phyloP scores from a whole-genome alignment of 1,140 invertebrate genomes.

The Drosophila mayri region DNA sequence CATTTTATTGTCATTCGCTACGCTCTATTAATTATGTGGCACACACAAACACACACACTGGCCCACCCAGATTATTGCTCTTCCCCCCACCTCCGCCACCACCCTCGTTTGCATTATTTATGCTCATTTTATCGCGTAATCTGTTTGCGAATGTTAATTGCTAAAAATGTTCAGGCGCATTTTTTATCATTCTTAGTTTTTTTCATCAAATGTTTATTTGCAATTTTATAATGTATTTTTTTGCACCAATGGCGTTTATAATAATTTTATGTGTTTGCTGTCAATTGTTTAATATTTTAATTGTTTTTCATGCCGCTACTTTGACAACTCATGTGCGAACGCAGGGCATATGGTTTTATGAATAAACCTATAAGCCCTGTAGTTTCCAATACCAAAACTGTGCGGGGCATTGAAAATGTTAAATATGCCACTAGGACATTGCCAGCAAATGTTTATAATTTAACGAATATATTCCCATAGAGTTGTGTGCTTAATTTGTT shows the following conservation, averaged over 20 bases:
- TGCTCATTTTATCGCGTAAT: slow-evolving; percentile 72
- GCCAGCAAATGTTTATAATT: slow-evolving; percentile 21
- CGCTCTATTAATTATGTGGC: slow-evolving; percentile 77
- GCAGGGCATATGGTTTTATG: slow-evolving; percentile 47
- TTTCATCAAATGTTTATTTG: slow-evolving; percentile 13
- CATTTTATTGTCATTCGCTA: slow-evolving; percentile 61
- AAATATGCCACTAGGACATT: slow-evolving; percentile 27
- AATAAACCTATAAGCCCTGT: slow-evolving; percentile 10
- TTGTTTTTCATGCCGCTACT: slow-evolving; percentile 39
- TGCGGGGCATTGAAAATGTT: slow-evolving; percentile 36
- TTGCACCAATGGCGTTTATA: slow-evolving; percentile 33
- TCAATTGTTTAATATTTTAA: slow-evolving; percentile 64
- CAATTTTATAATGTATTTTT: slow-evolving; percentile 38
- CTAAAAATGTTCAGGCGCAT: slow-evolving; percentile 47
- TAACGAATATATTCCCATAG: slow-evolving; percentile 24
- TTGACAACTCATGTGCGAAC: slow-evolving; percentile 67
- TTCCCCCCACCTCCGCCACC: not conserved
- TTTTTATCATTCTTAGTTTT: slow-evolving; percentile 13
- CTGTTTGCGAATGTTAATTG: slow-evolving; percentile 76
- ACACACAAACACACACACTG: slow-evolving; percentile 23
- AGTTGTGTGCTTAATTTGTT: slow-evolving; percentile 23
- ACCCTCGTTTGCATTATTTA: slow-evolving; percentile 53
- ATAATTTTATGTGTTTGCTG: slow-evolving; percentile 64
- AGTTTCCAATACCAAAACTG: slow-evolving; percentile 15
- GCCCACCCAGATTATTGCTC: slow-evolving; percentile 2